Conservation (phyloP, 92 coral and sea anemone species). For the Phenganax subtilis region DNA sequence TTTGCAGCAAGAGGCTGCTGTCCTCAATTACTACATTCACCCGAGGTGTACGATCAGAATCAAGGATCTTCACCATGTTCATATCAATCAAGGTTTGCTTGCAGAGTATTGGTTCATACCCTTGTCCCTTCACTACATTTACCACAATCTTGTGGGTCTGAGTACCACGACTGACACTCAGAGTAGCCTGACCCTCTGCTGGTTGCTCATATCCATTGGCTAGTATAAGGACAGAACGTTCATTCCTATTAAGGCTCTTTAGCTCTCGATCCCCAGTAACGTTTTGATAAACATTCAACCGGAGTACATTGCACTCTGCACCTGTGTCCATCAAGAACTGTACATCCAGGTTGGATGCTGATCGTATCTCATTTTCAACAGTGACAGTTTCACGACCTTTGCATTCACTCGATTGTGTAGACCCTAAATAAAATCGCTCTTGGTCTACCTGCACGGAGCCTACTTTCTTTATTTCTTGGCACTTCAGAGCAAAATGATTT, state of each 20-base stretch:
- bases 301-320: conserved; percentile 48
- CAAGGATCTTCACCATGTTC: conserved; percentile 40
- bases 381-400: conserved; percentile 45
- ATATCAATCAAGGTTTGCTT: conserved; percentile 52
- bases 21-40: conserved; percentile 23
- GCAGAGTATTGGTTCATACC: conserved; percentile 49
- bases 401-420: background rate
- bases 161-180: conserved; percentile 32
- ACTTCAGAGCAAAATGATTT: conserved; percentile 47
- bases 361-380: conserved; percentile 12
- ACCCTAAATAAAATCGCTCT: conserved; percentile 40
- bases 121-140: conserved; percentile 41
- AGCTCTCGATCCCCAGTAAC: conserved; percentile 31
- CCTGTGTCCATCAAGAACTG: conserved; percentile 50
- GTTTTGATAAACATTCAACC: conserved; percentile 35
- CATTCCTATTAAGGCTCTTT: background rate
- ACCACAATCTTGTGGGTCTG: conserved; percentile 43
- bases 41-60: conserved; percentile 22
- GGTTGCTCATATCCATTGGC: conserved; percentile 55
- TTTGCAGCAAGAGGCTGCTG: conserved; percentile 32
- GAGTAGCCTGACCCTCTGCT: conserved; percentile 40
- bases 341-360: conserved; percentile 19
- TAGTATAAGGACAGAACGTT: conserved; percentile 42
- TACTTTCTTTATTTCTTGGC: conserved; percentile 28
- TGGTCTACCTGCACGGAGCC: conserved; percentile 38